phyloP scores from a whole-genome alignment of 2,113 vertebrate genomes.

The Polypterus senegalus region DNA sequence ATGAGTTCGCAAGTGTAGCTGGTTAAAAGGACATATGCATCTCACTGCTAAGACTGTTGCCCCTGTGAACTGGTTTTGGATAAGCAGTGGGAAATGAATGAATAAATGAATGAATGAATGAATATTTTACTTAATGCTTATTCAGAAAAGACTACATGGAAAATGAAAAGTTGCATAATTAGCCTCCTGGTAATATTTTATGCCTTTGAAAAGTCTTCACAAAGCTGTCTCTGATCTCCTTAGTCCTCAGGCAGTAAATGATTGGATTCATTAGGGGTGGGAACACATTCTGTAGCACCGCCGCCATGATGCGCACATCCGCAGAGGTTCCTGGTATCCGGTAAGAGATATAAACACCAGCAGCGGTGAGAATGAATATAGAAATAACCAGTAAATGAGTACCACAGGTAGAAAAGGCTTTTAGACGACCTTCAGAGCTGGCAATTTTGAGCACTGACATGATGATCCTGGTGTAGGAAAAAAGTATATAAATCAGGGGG shows the following conservation, averaged over 20 bases:
- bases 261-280: background rate
- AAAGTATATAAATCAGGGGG: background rate
- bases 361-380: background rate
- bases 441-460: background rate
- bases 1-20: too few relatives aligned
- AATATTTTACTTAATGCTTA: too few relatives aligned
- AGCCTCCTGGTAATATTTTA: background rate
- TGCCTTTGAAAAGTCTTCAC: background rate
- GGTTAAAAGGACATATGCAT: too few relatives aligned
- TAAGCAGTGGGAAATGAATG: too few relatives aligned
- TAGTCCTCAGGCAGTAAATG: background rate
- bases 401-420: background rate
- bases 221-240: slow-evolving; percentile 1
- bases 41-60: too few relatives aligned
- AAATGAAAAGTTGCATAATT: background rate
- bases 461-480: background rate
- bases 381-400: background rate
- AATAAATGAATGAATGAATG: too few relatives aligned
- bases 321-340: background rate
- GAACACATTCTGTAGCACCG: background rate
- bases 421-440: background rate
- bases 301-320: background rate
- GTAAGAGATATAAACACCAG: background rate
- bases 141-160: too few relatives aligned
- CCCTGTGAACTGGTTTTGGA: too few relatives aligned